A percentile compares a stretch with the other conserved stretches of the same genome.
These are phyloP conservation scores for Bolborhynchus lineola DNA, from an alignment of 2,113 vertebrate species.

Conservation along the genomic window DNA sequence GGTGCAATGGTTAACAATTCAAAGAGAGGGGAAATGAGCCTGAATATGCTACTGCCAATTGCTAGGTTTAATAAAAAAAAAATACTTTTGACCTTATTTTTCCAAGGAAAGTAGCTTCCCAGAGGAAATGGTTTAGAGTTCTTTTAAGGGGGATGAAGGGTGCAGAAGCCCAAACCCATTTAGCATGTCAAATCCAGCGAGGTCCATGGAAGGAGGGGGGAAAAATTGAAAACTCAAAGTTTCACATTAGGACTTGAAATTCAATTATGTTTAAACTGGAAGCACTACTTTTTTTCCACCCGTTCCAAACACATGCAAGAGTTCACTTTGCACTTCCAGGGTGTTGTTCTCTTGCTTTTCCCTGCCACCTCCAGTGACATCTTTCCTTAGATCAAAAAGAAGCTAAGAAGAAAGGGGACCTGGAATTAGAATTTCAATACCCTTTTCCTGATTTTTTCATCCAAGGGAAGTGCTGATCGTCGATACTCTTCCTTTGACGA, in stretches of 20 bases:
- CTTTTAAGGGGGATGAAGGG: not conserved
- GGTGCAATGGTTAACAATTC: not conserved
- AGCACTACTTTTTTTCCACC: not conserved
- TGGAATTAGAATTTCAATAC: not conserved
- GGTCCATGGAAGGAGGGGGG: not conserved
- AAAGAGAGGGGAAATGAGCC: not conserved
- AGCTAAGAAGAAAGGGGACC: not conserved
- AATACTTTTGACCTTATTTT: not conserved
- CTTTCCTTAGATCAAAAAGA: not conserved
- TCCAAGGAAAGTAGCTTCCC: not conserved
- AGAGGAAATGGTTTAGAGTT: not conserved
- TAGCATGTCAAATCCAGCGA: rapidly evolving
- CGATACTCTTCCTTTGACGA: not conserved
- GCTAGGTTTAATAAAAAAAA: not conserved
- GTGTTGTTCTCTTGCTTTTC: not conserved
- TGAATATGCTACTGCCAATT: not conserved
- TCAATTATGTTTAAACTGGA: not conserved
- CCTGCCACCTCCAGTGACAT: not conserved
- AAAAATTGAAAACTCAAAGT: not conserved
- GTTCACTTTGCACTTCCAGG: not conserved
- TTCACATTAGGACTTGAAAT: not conserved
- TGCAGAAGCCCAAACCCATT: not conserved
- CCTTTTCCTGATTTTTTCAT: not conserved
- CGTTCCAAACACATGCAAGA: rapidly evolving
- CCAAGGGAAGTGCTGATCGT: not conserved